Conservation (phyloP, 2,797 vertebrate species). For the Lithobates sylvaticus region DNA sequence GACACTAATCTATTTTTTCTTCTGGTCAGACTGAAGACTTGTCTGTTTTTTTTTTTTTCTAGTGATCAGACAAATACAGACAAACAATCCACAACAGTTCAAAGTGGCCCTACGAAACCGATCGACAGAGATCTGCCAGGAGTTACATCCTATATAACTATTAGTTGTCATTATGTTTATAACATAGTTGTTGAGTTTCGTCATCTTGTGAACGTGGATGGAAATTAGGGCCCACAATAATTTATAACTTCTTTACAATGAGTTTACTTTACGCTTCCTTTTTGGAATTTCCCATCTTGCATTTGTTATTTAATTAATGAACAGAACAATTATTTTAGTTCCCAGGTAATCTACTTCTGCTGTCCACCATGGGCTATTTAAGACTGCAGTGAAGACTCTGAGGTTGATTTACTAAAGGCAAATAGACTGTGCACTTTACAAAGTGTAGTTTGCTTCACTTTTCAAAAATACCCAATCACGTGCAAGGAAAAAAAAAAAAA, state of each 20-base stretch:
- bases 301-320: too few species aligned
- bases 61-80: neutral
- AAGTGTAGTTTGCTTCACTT: too few species aligned
- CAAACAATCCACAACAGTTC: neutral
- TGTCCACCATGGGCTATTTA: too few species aligned
- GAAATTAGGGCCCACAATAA: neutral
- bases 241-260: neutral
- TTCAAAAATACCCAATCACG: too few species aligned
- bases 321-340: too few species aligned
- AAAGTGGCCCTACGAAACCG: too few species aligned
- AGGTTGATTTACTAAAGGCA: too few species aligned
- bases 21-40: neutral
- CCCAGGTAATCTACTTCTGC: too few species aligned
- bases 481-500: too few species aligned
- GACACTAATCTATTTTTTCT: neutral
- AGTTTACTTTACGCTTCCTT: too few species aligned
- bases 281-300: neutral
- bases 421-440: too few species aligned
- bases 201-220: neutral
- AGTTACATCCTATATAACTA: neutral
- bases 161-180: neutral
- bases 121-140: neutral
- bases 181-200: neutral
- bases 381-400: too few species aligned
- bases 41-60: neutral